Evolutionary conservation across 1,140 invertebrate genomes (phyloP).

Genomic region (Glomeris maerens): DNA sequence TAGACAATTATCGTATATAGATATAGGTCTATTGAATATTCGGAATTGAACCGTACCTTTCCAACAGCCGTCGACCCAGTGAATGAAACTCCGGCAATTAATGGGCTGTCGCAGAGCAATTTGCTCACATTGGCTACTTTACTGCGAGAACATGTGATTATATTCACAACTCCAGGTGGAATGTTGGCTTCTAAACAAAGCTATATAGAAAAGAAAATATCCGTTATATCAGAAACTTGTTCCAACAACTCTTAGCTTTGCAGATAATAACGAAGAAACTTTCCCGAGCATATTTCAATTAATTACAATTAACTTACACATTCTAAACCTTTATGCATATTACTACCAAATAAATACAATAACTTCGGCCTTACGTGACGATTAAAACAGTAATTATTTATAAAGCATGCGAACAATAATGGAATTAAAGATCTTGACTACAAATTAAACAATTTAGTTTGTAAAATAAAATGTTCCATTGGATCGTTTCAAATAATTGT

Average conservation of each 20-base stretch:
- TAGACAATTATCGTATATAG: not conserved
- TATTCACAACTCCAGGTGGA: slow-evolving; percentile 62
- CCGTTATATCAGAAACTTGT: slow-evolving; percentile 1
- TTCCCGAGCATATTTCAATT: slow-evolving; percentile 43
- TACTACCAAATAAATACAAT: not conserved
- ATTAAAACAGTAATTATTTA: no score
- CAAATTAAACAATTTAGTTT: no score
- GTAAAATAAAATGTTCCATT: no score
- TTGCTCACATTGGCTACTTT: slow-evolving; percentile 71
- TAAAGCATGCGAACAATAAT: no score
- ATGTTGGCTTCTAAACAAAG: slow-evolving; percentile 39
- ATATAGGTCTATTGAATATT: not conserved
- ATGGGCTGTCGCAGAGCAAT: slow-evolving; percentile 65
- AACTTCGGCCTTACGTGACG: not conserved
- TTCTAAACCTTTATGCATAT: slow-evolving; percentile 20
- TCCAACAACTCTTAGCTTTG: not conserved
- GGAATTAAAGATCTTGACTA: no score
- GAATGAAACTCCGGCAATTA: slow-evolving; percentile 83
- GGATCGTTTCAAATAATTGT: not conserved
- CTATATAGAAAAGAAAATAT: slow-evolving; percentile 22
- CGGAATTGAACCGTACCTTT: slow-evolving; percentile 30
- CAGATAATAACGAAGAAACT: slow-evolving; percentile 2
- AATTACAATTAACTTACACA: slow-evolving; percentile 63
- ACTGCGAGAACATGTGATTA: slow-evolving; percentile 62
- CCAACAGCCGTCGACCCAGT: slow-evolving; percentile 75